These are phyloP conservation scores for Gastrophryne carolinensis DNA, from an alignment of 2,797 vertebrate genomes.

Conservation along the genomic window DNA sequence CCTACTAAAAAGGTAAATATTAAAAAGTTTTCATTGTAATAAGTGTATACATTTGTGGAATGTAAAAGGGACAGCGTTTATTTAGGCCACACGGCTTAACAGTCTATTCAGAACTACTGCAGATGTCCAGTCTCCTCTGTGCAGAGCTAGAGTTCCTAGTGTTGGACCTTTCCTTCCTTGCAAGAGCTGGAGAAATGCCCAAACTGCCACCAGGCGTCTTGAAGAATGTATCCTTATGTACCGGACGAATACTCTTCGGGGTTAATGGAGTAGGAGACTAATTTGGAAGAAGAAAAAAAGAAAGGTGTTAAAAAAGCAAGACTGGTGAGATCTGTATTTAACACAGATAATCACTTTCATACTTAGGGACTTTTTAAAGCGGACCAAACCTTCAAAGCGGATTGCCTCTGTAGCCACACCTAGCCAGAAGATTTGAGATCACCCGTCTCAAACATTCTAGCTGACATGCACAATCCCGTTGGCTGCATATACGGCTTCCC, in stretches of 20 bases:
- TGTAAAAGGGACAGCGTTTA: not conserved
- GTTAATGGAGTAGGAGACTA: slow-evolving; percentile 77
- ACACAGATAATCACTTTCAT: no score
- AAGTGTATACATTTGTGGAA: not conserved
- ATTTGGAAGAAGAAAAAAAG: slow-evolving; percentile 31
- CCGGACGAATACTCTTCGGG: slow-evolving; percentile 72
- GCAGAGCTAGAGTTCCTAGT: slow-evolving; percentile 71
- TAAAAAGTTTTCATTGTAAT: not conserved
- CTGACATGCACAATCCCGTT: no score
- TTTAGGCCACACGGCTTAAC: not conserved
- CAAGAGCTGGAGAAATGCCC: slow-evolving; percentile 60
- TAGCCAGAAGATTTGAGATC: no score
- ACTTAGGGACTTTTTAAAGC: no score
- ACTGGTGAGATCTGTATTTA: not conserved
- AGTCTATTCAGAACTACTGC: slow-evolving; percentile 65
- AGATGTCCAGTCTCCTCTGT: slow-evolving; percentile 87
- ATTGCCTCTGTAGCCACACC: no score
- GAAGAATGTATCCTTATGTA: slow-evolving; percentile 80
- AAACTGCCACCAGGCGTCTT: slow-evolving; percentile 84
- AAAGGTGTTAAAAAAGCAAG: not conserved
- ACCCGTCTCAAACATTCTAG: no score
- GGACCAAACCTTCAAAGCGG: no score
- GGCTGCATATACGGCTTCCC: no score
- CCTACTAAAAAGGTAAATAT: not conserved
- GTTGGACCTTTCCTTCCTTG: slow-evolving; percentile 69